Percentiles rank a stretch among this genome's conserved stretches.
These are phyloP conservation scores for Scaptomyza pallida DNA, from an alignment of 1,140 invertebrate species.

Conservation along the genomic window DNA sequence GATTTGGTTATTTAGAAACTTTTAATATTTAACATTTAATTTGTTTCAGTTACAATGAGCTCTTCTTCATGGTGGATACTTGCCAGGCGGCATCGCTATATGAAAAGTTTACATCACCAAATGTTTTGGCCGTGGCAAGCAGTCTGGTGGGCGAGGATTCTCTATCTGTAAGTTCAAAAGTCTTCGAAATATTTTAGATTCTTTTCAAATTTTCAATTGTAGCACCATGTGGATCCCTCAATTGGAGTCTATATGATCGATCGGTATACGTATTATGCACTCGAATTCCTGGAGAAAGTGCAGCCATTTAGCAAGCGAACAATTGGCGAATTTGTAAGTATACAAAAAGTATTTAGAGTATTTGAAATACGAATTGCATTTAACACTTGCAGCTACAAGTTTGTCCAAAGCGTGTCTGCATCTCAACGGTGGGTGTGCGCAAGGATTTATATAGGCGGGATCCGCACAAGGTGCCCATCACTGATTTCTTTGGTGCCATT, in stretches of 20 bases:
- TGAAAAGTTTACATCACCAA: conserved; percentile 98
- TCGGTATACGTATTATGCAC: conserved; percentile 98
- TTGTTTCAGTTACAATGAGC: conserved; percentile 94
- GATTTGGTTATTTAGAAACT: too few species aligned
- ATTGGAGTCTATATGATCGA: conserved; percentile 99
- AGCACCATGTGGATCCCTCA: conserved; percentile 97
- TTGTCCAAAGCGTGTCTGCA: conserved; percentile 96
- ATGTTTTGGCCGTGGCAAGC: conserved; percentile 98
- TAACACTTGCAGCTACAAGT: conserved; percentile 88
- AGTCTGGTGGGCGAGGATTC: conserved; percentile 99
- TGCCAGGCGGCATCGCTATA: conserved; percentile 99
- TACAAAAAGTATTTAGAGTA: neutral
- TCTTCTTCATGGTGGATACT: conserved; percentile 99
- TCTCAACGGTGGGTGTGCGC: conserved; percentile 97
- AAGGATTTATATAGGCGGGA: conserved; percentile 95
- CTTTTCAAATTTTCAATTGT: neutral
- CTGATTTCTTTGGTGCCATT: conserved; percentile 99
- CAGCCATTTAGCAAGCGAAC: conserved; percentile 94
- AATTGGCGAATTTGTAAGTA: conserved; percentile 94
- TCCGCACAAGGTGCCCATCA: conserved; percentile 95
- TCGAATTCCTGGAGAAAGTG: conserved; percentile 98
- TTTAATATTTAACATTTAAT: conserved; percentile 46
- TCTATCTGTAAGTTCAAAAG: conserved; percentile 91
- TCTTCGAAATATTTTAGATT: conserved; percentile 84
- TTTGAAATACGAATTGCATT: too few species aligned